phyloP scores from a whole-genome alignment of 1,140 invertebrate genomes.

The Probaryconus sp. region DNA sequence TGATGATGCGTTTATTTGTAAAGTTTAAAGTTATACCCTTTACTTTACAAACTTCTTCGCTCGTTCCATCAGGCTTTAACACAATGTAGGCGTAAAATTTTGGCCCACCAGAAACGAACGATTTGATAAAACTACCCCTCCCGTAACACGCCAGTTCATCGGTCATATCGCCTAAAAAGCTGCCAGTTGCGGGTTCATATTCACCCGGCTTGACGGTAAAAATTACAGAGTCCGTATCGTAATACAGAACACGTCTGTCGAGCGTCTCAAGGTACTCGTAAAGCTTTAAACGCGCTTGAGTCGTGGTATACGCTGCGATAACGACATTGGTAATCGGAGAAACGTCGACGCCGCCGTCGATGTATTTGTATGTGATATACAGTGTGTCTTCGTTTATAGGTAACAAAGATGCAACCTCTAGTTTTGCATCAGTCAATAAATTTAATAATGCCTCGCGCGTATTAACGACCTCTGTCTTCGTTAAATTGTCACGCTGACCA shows the following conservation, averaged over 20 bases:
- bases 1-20: conserved; percentile 10
- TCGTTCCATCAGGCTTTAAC: conserved; percentile 1
- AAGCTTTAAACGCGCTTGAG: too few relatives aligned
- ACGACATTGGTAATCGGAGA: too few relatives aligned
- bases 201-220: too few relatives aligned
- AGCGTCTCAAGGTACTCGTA: too few relatives aligned
- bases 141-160: conserved; percentile 67
- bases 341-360: too few relatives aligned
- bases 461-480: conserved; percentile 61
- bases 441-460: conserved; percentile 52
- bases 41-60: conserved; percentile 39
- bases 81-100: conserved; percentile 64
- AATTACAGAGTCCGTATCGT: too few relatives aligned
- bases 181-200: too few relatives aligned
- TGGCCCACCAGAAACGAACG: conserved; percentile 63
- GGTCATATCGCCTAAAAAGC: too few relatives aligned
- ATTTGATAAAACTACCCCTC: conserved; percentile 55
- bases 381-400: too few relatives aligned
- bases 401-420: conserved; percentile 53
- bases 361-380: too few relatives aligned
- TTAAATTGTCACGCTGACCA: conserved; percentile 58
- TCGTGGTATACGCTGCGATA: too few relatives aligned
- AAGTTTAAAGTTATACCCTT: conserved; percentile 57
- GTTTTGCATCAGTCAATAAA: conserved; percentile 61
- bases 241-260: too few relatives aligned